Conservation (phyloP, 2,113 vertebrate species). For the Heterochromis multidens region DNA sequence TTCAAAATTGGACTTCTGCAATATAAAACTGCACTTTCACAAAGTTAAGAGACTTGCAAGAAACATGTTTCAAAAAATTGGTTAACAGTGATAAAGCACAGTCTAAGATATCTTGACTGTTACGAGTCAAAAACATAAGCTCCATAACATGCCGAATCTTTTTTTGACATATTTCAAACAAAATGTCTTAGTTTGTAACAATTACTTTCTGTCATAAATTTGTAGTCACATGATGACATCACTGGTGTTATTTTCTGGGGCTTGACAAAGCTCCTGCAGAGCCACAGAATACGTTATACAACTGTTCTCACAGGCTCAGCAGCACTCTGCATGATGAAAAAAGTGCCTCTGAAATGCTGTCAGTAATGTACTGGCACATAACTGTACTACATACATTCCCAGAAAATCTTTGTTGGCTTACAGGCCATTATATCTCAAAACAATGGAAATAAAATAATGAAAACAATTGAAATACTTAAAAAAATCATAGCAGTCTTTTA, state of each 20-base stretch:
- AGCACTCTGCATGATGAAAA: neutral
- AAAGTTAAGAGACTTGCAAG: neutral
- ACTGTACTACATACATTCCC: neutral
- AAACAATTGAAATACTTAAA: too few species aligned
- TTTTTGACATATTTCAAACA: neutral
- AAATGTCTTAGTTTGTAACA: neutral
- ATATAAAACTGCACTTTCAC: neutral
- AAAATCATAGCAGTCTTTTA: neutral
- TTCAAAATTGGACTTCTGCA: neutral
- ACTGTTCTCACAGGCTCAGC: neutral
- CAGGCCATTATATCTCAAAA: too few species aligned
- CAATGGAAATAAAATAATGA: too few species aligned
- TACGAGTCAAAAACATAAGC: neutral
- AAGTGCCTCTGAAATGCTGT: neutral
- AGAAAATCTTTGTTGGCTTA: neutral
- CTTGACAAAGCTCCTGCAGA: neutral
- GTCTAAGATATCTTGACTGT: neutral
- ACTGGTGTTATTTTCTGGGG: neutral
- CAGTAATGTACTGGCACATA: neutral
- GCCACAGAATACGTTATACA: neutral
- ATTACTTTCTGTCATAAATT: neutral
- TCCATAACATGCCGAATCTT: neutral
- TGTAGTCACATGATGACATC: neutral
- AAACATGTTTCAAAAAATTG: neutral
- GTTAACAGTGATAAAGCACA: neutral